These are phyloP conservation scores for Parnassius mnemosyne DNA, from an alignment of 2,888 invertebrate genomes.

Conservation along the genomic window DNA sequence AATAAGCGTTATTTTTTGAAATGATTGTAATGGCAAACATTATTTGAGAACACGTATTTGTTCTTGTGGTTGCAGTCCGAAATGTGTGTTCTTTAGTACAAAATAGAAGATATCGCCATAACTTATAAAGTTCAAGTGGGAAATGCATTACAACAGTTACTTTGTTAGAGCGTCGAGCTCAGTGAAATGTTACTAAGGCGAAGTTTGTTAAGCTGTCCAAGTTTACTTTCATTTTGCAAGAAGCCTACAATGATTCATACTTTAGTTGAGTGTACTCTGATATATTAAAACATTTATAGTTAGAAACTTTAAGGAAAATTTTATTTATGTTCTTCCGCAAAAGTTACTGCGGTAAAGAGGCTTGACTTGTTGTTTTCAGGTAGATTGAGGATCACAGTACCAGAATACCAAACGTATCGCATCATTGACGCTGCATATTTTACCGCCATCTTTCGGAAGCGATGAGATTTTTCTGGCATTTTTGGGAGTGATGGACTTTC, in stretches of 20 bases:
- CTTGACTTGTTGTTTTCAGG: too few species aligned
- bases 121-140: constrained; percentile 43
- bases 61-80: constrained; percentile 19
- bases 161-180: constrained; percentile 45
- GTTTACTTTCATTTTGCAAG: constrained; percentile 23
- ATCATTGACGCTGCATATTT: too few species aligned
- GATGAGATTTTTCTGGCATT: too few species aligned
- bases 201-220: constrained; percentile 36
- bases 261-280: constrained; percentile 26
- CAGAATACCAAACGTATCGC: too few species aligned
- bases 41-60: neutral
- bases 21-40: neutral
- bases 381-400: too few species aligned
- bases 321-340: too few species aligned
- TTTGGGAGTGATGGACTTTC: too few species aligned
- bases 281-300: constrained; percentile 24
- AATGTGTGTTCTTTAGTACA: constrained; percentile 27
- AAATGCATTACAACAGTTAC: constrained; percentile 51
- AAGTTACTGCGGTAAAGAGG: too few species aligned
- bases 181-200: constrained; percentile 40
- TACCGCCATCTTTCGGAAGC: too few species aligned
- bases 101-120: constrained; percentile 35
- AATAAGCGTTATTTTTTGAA: too few species aligned
- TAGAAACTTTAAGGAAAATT: too few species aligned
- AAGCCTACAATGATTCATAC: constrained; percentile 30